phyloP scores from a whole-genome alignment of 2,888 invertebrate species.

The Dexiosoma caninum region DNA sequence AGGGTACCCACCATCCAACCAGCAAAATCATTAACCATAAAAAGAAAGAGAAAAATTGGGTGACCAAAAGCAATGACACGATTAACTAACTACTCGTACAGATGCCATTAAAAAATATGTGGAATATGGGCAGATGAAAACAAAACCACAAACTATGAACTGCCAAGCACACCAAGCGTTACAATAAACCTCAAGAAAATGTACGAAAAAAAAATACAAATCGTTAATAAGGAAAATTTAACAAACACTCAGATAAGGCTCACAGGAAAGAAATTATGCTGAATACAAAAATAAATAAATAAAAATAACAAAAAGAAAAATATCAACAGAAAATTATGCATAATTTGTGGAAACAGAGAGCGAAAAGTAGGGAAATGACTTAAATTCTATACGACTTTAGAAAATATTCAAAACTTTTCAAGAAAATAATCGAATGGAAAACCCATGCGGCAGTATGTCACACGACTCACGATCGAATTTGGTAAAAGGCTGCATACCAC shows the following conservation, averaged over 20 bases:
- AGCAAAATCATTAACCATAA: conserved; percentile 34
- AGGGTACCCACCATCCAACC: conserved; percentile 37
- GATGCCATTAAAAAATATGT: conserved; percentile 52
- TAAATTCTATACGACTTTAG: conserved; percentile 8
- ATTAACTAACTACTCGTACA: conserved; percentile 52
- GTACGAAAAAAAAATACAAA: conserved; percentile 12
- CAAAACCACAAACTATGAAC: conserved; percentile 26
- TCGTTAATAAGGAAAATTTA: conserved; percentile 45
- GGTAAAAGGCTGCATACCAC: conserved; percentile 29
- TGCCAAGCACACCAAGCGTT: conserved; percentile 15
- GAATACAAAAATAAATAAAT: not conserved
- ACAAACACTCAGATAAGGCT: conserved; percentile 21
- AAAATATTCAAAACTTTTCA: conserved; percentile 10
- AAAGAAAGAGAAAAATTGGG: conserved; percentile 6
- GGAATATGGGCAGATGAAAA: conserved; percentile 18
- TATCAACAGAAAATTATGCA: conserved; percentile 41
- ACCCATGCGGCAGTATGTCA: conserved; percentile 67
- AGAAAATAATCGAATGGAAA: conserved; percentile 46
- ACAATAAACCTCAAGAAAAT: not conserved
- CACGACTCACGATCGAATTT: conserved; percentile 67
- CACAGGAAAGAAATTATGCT: not conserved
- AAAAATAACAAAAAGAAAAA: not conserved
- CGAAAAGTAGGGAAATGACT: not conserved
- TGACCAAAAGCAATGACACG: conserved; percentile 60
- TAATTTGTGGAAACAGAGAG: conserved; percentile 44